Conservation (phyloP, 2,888 invertebrate genomes). For the Smittia aterrima region DNA sequence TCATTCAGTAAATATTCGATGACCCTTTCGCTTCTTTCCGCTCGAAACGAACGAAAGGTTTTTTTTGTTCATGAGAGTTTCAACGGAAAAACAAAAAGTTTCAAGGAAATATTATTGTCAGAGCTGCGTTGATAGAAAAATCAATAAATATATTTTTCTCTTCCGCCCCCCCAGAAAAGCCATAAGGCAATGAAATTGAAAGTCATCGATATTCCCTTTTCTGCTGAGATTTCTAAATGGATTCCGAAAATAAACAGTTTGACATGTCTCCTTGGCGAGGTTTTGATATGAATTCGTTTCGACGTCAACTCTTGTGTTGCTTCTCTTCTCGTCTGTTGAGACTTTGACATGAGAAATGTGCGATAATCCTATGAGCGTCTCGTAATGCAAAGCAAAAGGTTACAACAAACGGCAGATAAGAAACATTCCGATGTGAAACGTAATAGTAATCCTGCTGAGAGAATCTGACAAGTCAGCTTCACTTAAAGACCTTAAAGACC, state of each 20-base stretch:
- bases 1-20: conserved; percentile 33
- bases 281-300: neutral
- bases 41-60: neutral
- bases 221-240: neutral
- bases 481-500: neutral
- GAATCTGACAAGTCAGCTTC: neutral
- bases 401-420: conserved; percentile 31
- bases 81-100: neutral
- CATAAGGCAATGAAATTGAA: neutral
- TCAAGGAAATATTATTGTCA: neutral
- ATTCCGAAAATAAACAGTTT: conserved; percentile 7
- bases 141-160: neutral
- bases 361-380: conserved; percentile 28
- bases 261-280: neutral
- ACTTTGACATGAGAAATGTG: conserved; percentile 22
- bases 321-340: neutral
- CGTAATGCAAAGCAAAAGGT: conserved; percentile 18
- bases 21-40: conserved; percentile 36
- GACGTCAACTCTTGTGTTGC: conserved; percentile 16
- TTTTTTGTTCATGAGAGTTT: neutral
- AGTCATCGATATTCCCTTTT: conserved; percentile 14
- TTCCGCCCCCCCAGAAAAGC: neutral
- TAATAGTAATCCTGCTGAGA: neutral
- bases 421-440: conserved; percentile 15
- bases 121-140: neutral